Evolutionary conservation across 2,888 invertebrate genomes (phyloP).

Genomic region (Synergus itoensis): DNA sequence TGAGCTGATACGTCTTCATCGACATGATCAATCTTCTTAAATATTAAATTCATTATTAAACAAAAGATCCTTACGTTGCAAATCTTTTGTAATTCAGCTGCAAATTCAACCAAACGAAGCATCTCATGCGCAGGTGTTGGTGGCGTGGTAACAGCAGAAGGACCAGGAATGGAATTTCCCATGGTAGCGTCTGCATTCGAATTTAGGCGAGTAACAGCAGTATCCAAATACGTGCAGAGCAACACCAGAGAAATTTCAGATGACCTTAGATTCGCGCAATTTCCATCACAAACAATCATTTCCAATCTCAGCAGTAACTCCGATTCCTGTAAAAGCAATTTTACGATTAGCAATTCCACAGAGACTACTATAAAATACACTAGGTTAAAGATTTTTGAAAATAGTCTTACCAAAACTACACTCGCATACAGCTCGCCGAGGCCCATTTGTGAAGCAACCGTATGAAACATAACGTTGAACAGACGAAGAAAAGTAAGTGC

Average conservation of each 20-base stretch:
- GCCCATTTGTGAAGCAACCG: conserved; percentile 80
- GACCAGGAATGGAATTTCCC: conserved; percentile 53
- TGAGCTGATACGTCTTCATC: neutral
- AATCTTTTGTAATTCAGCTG: conserved; percentile 85
- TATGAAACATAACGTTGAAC: conserved; percentile 82
- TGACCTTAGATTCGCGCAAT: conserved; percentile 86
- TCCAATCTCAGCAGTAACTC: conserved; percentile 86
- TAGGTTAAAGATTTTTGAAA: neutral
- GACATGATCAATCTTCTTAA: neutral
- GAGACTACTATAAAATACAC: neutral
- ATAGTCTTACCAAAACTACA: conserved; percentile 78
- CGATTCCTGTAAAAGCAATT: conserved; percentile 78
- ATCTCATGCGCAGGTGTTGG: conserved; percentile 78
- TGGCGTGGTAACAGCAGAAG: conserved; percentile 60
- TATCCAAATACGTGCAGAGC: conserved; percentile 85
- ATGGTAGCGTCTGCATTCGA: conserved; percentile 64
- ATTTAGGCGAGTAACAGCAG: conserved; percentile 78
- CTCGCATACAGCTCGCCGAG: conserved; percentile 79
- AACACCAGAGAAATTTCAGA: conserved; percentile 89
- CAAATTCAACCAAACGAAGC: conserved; percentile 84
- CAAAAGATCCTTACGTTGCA: conserved; percentile 81
- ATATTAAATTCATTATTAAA: neutral
- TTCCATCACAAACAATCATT: conserved; percentile 87
- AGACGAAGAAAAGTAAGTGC: conserved; percentile 86
- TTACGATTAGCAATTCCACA: conserved; percentile 1